Percentiles rank a stretch among this genome's conserved stretches.
Evolutionary conservation across 2,797 vertebrate genomes (phyloP).

Genomic region (Nannoperca obscura): DNA sequence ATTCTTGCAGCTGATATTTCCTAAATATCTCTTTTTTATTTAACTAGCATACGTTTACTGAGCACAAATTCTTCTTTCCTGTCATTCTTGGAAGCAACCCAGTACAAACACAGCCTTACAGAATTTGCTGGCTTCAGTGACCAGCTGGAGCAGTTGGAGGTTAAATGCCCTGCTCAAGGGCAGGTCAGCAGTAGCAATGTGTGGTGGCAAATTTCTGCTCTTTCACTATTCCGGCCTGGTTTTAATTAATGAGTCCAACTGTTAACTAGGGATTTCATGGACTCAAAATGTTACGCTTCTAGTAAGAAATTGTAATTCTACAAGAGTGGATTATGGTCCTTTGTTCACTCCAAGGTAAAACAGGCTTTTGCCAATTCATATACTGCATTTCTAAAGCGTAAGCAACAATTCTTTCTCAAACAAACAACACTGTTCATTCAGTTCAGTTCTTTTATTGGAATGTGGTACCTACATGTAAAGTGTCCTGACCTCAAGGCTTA

Average conservation of each 20-base stretch:
- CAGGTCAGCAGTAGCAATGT: background rate
- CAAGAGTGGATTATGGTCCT: background rate
- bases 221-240: background rate
- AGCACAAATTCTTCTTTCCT: background rate
- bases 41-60: background rate
- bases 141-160: background rate
- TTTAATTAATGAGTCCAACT: slow-evolving; percentile 10
- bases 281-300: slow-evolving; percentile 13
- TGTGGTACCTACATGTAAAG: background rate
- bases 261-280: slow-evolving; percentile 16
- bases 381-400: background rate
- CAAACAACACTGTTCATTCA: background rate
- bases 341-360: slow-evolving; percentile 22
- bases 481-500: background rate
- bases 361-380: slow-evolving; percentile 9
- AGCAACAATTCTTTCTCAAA: background rate
- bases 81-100: background rate
- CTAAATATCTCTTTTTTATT: background rate
- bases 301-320: slow-evolving; percentile 9
- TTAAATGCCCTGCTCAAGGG: slow-evolving; percentile 33
- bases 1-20: background rate
- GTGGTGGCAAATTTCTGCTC: background rate
- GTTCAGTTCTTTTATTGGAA: background rate
- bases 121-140: background rate
- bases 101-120: background rate